These are phyloP conservation scores for Eucidaris tribuloides DNA, from an alignment of 35 echinoderm and acorn worm species.

Conservation along the genomic window DNA sequence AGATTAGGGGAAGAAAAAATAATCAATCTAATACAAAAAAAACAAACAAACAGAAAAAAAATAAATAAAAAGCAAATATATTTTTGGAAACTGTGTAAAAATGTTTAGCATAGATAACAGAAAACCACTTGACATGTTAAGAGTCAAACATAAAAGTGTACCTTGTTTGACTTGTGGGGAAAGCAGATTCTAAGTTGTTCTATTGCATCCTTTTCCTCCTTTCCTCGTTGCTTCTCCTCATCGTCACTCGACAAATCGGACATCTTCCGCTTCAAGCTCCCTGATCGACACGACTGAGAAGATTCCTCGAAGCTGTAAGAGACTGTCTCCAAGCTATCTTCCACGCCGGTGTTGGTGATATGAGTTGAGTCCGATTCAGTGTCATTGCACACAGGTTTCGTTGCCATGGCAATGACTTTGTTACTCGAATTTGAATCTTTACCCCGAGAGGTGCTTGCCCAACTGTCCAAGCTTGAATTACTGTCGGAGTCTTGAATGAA, in stretches of 20 bases:
- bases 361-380: background rate
- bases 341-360: background rate
- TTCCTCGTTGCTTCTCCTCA: background rate
- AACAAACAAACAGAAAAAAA: too few relatives aligned
- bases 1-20: background rate
- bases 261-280: background rate
- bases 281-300: background rate
- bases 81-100: background rate
- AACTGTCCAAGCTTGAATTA: background rate
- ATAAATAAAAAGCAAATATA: background rate
- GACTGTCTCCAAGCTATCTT: constrained; percentile 9
- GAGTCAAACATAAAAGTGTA: background rate
- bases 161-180: constrained; percentile 32
- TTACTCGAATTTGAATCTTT: background rate
- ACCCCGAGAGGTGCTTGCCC: background rate
- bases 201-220: constrained; percentile 17
- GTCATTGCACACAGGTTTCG: background rate
- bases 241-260: constrained; percentile 1
- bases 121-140: background rate
- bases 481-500: background rate
- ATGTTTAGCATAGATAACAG: background rate
- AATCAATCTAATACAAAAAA: background rate
- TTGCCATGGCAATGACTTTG: background rate
- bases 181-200: constrained; percentile 32
- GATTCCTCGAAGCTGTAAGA: background rate